phyloP scores from a whole-genome alignment of 2,113 vertebrate genomes.

The Lagopus muta region DNA sequence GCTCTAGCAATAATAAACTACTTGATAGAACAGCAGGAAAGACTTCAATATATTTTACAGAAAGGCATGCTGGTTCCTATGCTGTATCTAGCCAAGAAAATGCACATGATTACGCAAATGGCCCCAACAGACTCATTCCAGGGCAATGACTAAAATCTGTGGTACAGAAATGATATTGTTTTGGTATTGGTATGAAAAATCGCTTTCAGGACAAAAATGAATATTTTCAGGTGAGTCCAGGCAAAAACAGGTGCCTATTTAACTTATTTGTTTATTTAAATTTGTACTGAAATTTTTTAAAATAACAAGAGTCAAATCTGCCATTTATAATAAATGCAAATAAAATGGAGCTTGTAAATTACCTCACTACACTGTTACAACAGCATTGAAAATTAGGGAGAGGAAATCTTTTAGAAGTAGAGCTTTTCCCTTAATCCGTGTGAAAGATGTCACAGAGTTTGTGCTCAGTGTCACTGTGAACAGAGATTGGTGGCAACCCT shows the following conservation, averaged over 20 bases:
- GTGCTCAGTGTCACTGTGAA: background rate
- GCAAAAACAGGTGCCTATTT: background rate
- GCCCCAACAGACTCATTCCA: background rate
- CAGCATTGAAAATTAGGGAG: background rate
- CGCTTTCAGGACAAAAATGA: background rate
- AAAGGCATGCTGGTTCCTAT: background rate
- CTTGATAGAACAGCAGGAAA: slow-evolving; percentile 12
- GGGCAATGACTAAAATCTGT: background rate
- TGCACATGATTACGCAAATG: background rate
- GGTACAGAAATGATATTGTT: background rate
- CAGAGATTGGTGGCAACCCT: background rate
- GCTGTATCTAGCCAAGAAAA: background rate
- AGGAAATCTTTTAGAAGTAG: background rate
- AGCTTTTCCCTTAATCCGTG: background rate
- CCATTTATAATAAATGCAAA: background rate
- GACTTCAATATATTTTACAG: background rate
- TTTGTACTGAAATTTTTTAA: background rate
- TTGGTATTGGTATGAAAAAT: background rate
- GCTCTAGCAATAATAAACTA: background rate
- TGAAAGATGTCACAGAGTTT: background rate
- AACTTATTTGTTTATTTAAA: background rate
- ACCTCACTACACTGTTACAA: background rate
- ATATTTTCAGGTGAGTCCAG: background rate
- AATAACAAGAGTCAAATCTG: background rate
- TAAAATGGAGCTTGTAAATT: background rate